Conservation (phyloP, 2,113 vertebrate genomes). For the Istiophorus platypterus region DNA sequence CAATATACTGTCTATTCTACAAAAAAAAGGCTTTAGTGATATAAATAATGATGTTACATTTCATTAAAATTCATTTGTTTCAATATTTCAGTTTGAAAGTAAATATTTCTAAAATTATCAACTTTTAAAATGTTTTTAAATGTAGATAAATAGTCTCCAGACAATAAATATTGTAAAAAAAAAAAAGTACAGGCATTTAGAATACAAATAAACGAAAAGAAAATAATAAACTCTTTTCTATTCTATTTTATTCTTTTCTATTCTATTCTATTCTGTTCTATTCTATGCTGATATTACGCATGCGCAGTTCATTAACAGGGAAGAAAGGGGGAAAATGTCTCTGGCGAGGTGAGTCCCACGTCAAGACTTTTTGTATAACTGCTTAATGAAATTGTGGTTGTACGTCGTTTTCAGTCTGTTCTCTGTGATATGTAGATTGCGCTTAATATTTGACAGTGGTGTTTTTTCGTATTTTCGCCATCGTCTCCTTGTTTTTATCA, state of each 20-base stretch:
- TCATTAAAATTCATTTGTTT: no score
- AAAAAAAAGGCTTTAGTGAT: no score
- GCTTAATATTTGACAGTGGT: rapidly evolving
- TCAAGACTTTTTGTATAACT: constrained; percentile 7
- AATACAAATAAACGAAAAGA: neutral
- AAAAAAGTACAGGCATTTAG: neutral
- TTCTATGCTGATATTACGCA: constrained; percentile 32
- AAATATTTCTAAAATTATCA: no score
- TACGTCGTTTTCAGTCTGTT: neutral
- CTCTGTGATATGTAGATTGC: rapidly evolving
- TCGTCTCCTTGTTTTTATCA: neutral
- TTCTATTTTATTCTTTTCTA: no score
- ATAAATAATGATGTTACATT: no score
- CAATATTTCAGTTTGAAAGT: no score
- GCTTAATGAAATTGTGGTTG: rapidly evolving
- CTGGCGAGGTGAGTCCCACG: constrained; percentile 86
- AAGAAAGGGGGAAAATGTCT: constrained; percentile 88
- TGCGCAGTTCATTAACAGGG: constrained; percentile 57
- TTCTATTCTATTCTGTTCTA: neutral
- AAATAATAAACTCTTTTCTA: no score
- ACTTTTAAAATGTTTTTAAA: no score
- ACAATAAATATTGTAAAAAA: neutral
- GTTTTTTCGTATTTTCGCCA: rapidly evolving
- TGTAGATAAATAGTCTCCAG: no score
- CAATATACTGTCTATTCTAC: neutral